Base-by-base conservation (phyloP, 2,113 vertebrate species). In the Platysteira castanea region DNA sequence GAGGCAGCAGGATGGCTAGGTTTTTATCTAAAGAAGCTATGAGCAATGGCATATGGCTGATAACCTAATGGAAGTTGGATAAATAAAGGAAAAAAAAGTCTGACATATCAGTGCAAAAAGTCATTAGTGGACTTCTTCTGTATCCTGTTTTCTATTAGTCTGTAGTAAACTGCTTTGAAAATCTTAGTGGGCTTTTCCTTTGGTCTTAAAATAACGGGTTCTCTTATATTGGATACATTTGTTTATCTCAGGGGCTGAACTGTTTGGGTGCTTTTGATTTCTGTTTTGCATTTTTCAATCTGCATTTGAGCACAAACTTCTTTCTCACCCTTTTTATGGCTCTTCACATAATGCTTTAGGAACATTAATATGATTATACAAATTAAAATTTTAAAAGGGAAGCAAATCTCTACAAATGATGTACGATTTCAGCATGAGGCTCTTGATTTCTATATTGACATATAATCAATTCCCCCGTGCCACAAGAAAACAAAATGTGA, bases 111-210 rank as follows among this genome's bases (percentile, higher is more conserved):
- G 81, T 88, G 80, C 93, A 53, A 92, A 84, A 91, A 96, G 95
- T 96, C 69, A 97, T 96, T 96, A 97, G 86, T 86, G 65, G 83
- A 60, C 78, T 90, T 94, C 68, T 94, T 96, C 83, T 96, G 79
- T 91, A 91, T 96, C 86, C 95, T 97, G 95, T 95, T 97, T 97
- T 94, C 94, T 97, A 78, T 97, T 97, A 96, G 94, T 81, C 59
- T 78, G 18, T 71, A n/a, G 54, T 75, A 69, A 95, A 96, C 69
- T 65, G 71, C 95, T 96, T 97, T 97, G 96, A 95, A 97, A 97
- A 91, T 95, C 79, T 41, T 96, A 74, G 86, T 94, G 69, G 82
- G 33, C 33, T 95, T 95, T 95, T 95, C 57, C 95, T 96, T 97
- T 96, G 82, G 96, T 95, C 89, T 97, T 96, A 85, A 93, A 93